These are phyloP conservation scores for Ivindomyrus marchei DNA, from an alignment of 2,113 vertebrate species.

Conservation along the genomic window DNA sequence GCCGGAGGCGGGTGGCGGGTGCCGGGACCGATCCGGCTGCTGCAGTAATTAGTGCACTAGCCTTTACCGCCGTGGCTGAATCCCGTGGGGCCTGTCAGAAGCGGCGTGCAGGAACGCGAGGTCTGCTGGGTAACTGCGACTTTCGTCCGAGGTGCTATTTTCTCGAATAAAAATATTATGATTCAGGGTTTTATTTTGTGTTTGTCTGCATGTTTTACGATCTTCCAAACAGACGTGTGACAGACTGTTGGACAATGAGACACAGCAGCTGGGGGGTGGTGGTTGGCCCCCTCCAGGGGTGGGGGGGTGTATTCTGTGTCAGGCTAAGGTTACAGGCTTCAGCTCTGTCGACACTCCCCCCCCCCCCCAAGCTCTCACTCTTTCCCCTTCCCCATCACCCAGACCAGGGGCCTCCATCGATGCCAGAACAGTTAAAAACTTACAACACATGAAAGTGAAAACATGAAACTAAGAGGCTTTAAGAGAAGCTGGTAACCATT, in stretches of 20 bases:
- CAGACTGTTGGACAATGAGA: conserved; percentile 26
- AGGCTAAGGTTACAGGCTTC: conserved; percentile 47
- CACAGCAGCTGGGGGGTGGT: conserved; percentile 18
- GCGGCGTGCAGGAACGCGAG: not conserved
- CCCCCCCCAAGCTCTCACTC: not conserved
- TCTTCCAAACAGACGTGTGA: not conserved
- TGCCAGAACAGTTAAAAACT: conserved; percentile 54
- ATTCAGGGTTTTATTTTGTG: conserved; percentile 23
- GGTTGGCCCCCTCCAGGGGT: conserved; percentile 9
- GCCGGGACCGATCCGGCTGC: not conserved
- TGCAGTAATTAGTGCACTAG: not conserved
- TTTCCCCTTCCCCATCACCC: conserved; percentile 26
- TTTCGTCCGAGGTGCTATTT: not conserved
- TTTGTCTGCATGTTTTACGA: conserved; percentile 22
- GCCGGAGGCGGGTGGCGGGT: not conserved
- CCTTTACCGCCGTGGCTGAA: not conserved
- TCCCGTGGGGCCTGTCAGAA: not conserved
- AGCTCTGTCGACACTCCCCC: conserved; percentile 51
- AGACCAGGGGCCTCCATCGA: conserved; percentile 41
- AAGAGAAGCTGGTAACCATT: conserved; percentile 51
- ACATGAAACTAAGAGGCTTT: conserved; percentile 47
- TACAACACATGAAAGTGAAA: conserved; percentile 50
- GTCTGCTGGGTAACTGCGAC: not conserved
- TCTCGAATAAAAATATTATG: conserved; percentile 28
- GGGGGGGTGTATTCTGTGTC: conserved; percentile 42